Base-by-base conservation (phyloP, 1,140 invertebrate species). In the Aradophagus sp. region DNA sequence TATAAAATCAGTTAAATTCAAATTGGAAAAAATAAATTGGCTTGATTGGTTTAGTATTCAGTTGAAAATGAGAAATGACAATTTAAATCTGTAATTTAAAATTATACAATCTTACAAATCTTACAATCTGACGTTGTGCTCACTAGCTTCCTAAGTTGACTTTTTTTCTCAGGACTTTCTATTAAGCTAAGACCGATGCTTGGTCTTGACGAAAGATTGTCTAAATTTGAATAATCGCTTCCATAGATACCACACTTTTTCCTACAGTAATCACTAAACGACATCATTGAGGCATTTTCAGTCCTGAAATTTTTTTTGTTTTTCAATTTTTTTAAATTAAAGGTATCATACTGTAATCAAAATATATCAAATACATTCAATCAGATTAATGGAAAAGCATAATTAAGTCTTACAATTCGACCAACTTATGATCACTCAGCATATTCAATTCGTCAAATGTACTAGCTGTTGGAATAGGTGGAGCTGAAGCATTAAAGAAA, bases 261-360 rank as follows among this genome's bases (percentile, higher is more conserved):
- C 7, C 48, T 65, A 42, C 61, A 65, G 13, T 55, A 65, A 42
- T 65, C 61, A 11, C 26, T 16, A 20, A 65, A 65, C 2, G 50
- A 65, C 10, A 56, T 12, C 0, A 48, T 5, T 1, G 61, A 56
- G 11, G 26, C 20, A 42, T 65, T 48, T 42, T 65, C 61, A 5
- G 50, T 13, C 19, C 61, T 65, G 7, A 13, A 58, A 36, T n/a
- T n/a, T 5, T 23, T 23, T 23, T 23, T 23, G 20, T 23, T 23
- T 23, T 5, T 23, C 8, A 23, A 8, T 23, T 23, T 23, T 23
- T 23, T 23, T 8, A 23, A 23, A 5, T 23, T 23, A 4, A 23
- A 23, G 8, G 4, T 8, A 23, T 8, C 8, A 4, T 5, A 23
- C 4, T 23, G 8, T 5, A 34, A 13, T 13, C 5, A 34, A 13